Base-by-base conservation (phyloP, 2,797 vertebrate species). In the Craterocephalus amniculus region DNA sequence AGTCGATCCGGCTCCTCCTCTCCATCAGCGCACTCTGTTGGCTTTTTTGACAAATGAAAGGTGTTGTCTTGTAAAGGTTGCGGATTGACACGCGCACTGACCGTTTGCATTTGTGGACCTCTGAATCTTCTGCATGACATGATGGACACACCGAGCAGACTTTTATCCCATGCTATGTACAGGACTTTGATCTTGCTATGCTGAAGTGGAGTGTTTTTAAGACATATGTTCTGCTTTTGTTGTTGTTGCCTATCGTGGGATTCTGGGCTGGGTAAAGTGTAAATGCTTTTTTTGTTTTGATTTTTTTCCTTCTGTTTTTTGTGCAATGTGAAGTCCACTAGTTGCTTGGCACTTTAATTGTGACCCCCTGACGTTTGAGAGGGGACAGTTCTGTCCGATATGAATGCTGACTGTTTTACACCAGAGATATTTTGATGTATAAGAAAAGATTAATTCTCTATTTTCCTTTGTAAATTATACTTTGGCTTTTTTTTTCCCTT, bases 271-370 rank as follows among this genome's bases (percentile, higher is more conserved):
- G 73, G 78, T 82, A 54, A 76, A 78, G 67, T 84, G 72, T 75
- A 63, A 62, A n/a, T n/a, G n/a, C 61, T 72, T 55, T 70, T 51
- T 48, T 45, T 24, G 4, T 52, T 34, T 45, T 63, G 63, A 24
- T 74, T 69, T 51, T 60, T 4, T 10, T 35, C 32, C 73, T 55
- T 66, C 70, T 69, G 52, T 70, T 63, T 49, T 75, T 68, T 61
- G 85, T 85, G 86, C 79, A 88, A 80, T 83, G 81, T 89, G 91
- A 87, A 81, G 86, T 91, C 84, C 76, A 84, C 83, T 87, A 83
- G 88, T 92, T 91, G 90, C 90, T 93, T 91, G 2, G 92, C 90
- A 91, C 92, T 93, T 93, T 92, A 93, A 90, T 92, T 89, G 87
- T 90, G 86, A 87, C 83, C 88, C 89, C 86, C 81, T 90, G 83